These are phyloP conservation scores for Sphecodes monilicornis DNA, from an alignment of 2,888 invertebrate species.

Conservation along the genomic window DNA sequence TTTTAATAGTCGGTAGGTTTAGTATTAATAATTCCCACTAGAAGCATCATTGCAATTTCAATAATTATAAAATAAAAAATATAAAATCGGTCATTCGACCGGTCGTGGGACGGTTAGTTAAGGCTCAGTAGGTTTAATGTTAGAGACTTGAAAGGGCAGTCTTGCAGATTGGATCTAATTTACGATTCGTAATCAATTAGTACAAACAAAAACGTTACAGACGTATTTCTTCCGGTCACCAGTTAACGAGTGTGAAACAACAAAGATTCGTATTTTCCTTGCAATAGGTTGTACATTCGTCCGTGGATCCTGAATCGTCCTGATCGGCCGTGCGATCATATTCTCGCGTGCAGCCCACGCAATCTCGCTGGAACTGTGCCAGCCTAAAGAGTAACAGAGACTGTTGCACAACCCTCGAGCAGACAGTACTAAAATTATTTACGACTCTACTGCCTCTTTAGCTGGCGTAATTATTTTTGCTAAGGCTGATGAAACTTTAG, in stretches of 20 bases:
- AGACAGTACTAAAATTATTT: conserved; percentile 24
- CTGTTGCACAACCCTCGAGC: conserved; percentile 26
- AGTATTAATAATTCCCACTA: no score
- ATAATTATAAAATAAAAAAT: no score
- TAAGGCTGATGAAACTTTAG: neutral
- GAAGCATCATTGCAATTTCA: no score
- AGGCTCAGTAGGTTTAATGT: no score
- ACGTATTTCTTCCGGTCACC: no score
- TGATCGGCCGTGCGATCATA: conserved; percentile 39
- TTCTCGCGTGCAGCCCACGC: conserved; percentile 46
- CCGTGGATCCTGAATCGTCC: conserved; percentile 35
- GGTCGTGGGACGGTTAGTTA: no score
- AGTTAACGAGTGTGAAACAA: neutral
- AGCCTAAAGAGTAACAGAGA: conserved; percentile 9
- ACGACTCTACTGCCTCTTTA: neutral
- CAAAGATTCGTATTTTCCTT: neutral
- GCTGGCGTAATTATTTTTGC: neutral
- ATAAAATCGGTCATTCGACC: no score
- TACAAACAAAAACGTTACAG: neutral
- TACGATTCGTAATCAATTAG: neutral
- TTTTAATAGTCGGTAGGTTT: no score
- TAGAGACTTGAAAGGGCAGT: no score
- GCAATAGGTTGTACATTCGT: neutral
- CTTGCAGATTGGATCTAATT: no score
- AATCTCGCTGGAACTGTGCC: conserved; percentile 23